Conservation (phyloP, 2,113 vertebrate genomes). For the Eclectus roratus region DNA sequence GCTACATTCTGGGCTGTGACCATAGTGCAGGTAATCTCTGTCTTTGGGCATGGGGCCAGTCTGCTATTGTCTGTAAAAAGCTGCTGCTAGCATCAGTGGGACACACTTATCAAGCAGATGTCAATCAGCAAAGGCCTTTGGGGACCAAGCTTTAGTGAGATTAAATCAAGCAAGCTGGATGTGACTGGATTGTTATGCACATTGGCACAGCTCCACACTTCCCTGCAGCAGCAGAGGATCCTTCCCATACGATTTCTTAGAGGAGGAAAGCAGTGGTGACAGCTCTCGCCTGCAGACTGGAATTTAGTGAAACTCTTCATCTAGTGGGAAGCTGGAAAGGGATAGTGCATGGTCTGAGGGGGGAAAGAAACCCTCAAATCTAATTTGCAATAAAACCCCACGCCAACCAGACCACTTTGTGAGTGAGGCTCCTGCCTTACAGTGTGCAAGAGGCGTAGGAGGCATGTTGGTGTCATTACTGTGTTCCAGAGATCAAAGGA, state of each 20-base stretch:
- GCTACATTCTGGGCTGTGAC: neutral
- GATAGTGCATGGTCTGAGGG: neutral
- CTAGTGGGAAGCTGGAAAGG: neutral
- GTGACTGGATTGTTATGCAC: neutral
- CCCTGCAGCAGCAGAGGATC: neutral
- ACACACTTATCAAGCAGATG: neutral
- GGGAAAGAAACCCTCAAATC: neutral
- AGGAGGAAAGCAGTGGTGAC: neutral
- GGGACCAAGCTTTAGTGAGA: neutral
- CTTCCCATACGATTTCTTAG: neutral
- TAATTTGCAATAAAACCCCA: neutral
- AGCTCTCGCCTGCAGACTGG: neutral
- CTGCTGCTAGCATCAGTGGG: neutral
- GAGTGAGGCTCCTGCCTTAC: neutral
- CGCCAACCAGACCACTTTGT: neutral
- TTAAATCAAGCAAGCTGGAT: neutral
- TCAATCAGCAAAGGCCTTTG: neutral
- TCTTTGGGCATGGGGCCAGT: neutral
- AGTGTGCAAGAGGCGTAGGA: neutral
- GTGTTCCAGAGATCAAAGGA: neutral
- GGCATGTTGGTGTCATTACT: neutral
- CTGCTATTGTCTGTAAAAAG: neutral
- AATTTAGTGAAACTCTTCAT: neutral
- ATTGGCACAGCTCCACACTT: neutral
- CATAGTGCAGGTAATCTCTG: neutral